Base-by-base conservation (phyloP, 2,888 invertebrate genomes). In the Spilarctia lutea region DNA sequence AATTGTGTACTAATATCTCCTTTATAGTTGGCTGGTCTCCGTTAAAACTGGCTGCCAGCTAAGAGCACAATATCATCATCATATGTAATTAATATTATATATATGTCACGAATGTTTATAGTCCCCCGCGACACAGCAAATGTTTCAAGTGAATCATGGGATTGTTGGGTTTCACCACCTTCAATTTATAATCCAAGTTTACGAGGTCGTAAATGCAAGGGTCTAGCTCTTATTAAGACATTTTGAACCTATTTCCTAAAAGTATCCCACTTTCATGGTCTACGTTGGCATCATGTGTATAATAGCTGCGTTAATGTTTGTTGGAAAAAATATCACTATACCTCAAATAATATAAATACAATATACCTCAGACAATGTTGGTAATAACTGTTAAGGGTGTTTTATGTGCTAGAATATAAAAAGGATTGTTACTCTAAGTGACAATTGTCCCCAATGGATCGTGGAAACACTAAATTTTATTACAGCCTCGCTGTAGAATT, bases 341-440 rank as follows among this genome's bases (percentile, higher is more conserved):
- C n/a, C n/a, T n/a, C n/a, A n/a, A n/a, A n/a, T n/a, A n/a, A n/a
- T n/a, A n/a, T n/a, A n/a, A n/a, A n/a, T n/a, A n/a, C n/a, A n/a
- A n/a, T n/a, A n/a, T n/a, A 30, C 30, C 16, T 45, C 33, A 45
- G 71, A 65, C 30, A 45, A 33, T 71, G 42, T 45, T 10, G 33
- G 30, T 33, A 30, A 33, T 63, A 65, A 33, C 65, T 45, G 33
- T 71, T 48, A 70, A 70, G 27, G 39, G 56, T 63, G 30, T 30
- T 42, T 71, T 71, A 71, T 65, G 65, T 24, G n/a, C n/a, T 71
- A 71, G 33, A 33, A 48, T 45, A 71, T 65, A 65, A 65, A 65
- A 71, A 69, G n/a, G 45, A 18, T 30, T 42, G 71, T 71, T 65
- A 63, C 42, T 30, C 13, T 30, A 45, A 45, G 30, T 65, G 71